Evolutionary conservation across 2,797 vertebrate genomes (phyloP).

Genomic region (Anas bernieri): DNA sequence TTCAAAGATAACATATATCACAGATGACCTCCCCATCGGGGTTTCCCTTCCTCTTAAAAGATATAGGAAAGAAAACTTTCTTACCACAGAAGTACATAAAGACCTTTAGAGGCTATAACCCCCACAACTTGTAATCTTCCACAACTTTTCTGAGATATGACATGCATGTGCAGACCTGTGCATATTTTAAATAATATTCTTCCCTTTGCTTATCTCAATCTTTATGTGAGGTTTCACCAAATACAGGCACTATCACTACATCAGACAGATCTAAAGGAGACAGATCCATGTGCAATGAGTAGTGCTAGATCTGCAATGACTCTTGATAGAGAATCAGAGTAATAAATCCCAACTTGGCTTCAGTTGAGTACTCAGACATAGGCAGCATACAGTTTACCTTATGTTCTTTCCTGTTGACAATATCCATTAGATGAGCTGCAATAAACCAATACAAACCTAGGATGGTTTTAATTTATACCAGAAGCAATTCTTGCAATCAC

Average conservation of each 20-base stretch:
- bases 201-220: not conserved
- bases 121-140: not conserved
- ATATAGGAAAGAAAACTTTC: not conserved
- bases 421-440: not conserved
- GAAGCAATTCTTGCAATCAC: not conserved
- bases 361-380: not conserved
- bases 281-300: not conserved
- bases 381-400: not conserved
- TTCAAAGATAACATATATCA: slow-evolving; percentile 52
- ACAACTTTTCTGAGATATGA: not conserved
- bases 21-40: slow-evolving; percentile 12
- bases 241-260: not conserved
- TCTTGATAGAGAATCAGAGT: not conserved
- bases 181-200: not conserved
- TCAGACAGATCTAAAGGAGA: not conserved
- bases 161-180: not conserved
- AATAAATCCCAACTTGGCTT: not conserved
- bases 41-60: not conserved
- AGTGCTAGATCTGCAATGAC: not conserved
- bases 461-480: not conserved
- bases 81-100: not conserved
- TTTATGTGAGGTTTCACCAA: not conserved
- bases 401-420: not conserved
- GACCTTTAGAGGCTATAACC: not conserved
- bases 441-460: not conserved